These are phyloP conservation scores for Punctoribates punctum DNA, from an alignment of 2,888 invertebrate species.

Conservation along the genomic window DNA sequence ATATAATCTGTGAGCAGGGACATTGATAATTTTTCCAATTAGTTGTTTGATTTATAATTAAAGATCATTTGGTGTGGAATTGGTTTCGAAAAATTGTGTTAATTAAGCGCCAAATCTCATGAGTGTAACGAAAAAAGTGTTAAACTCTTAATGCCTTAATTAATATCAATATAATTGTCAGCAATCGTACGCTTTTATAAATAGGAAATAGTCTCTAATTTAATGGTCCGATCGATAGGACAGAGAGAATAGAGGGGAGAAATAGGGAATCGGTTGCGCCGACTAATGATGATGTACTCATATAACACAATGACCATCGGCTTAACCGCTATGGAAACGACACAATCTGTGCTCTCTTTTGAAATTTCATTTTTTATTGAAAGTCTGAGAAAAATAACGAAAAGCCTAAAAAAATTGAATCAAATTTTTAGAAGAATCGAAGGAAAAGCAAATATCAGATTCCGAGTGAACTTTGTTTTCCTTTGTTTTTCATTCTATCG, in stretches of 20 bases:
- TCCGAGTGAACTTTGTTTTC: no score
- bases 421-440: no score
- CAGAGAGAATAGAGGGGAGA: no score
- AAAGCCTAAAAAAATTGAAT: no score
- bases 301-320: not conserved
- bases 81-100: not conserved
- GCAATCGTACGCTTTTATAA: not conserved
- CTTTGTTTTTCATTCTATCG: no score
- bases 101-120: not conserved
- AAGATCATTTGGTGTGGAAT: not conserved
- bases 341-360: not conserved
- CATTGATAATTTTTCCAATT: no score
- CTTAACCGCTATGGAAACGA: slow-evolving; percentile 22
- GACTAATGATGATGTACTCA: slow-evolving; percentile 24
- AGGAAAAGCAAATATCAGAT: no score
- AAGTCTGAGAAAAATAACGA: not conserved
- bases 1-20: no score
- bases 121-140: not conserved
- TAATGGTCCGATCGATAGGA: not conserved
- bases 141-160: not conserved
- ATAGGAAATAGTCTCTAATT: not conserved
- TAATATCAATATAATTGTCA: not conserved
- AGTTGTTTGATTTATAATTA: no score
- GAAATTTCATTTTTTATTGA: not conserved
- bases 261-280: not conserved